Evolutionary conservation across 2,888 invertebrate genomes (phyloP).

Genomic region (Taphrorychus bicolor): DNA sequence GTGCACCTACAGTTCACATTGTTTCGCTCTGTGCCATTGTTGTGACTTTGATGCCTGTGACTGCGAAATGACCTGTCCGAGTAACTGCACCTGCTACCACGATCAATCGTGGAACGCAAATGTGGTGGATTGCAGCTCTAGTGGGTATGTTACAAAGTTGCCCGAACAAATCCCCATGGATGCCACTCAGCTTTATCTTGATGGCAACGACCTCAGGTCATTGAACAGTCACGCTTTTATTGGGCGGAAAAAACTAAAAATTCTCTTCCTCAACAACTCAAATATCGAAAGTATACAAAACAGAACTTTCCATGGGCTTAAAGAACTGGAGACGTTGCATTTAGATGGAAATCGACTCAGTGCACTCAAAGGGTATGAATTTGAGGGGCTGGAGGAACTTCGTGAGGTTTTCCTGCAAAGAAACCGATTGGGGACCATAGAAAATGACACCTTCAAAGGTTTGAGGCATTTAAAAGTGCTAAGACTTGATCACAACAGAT

Average conservation of each 20-base stretch:
- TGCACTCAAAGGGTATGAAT: conserved; percentile 78
- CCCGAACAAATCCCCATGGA: conserved; percentile 90
- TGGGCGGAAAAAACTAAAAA: conserved; percentile 79
- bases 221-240: conserved; percentile 86
- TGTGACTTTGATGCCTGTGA: conserved; percentile 93
- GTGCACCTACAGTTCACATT: conserved; percentile 84
- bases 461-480: conserved; percentile 71
- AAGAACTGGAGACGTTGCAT: conserved; percentile 76
- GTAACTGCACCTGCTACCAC: conserved; percentile 87
- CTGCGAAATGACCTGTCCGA: conserved; percentile 91
- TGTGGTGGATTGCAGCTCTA: conserved; percentile 80
- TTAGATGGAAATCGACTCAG: conserved; percentile 77
- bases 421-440: conserved; percentile 73
- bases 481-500: conserved; percentile 74
- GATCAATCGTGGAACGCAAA: conserved; percentile 88
- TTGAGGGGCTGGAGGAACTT: conserved; percentile 77
- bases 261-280: conserved; percentile 79
- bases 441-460: conserved; percentile 74
- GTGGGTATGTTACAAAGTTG: conserved; percentile 72
- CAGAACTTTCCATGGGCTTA: conserved; percentile 83
- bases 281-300: conserved; percentile 81
- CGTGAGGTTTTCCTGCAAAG: conserved; percentile 76
- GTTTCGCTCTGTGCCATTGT: conserved; percentile 87
- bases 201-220: conserved; percentile 80
- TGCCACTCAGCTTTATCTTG: conserved; percentile 85